phyloP scores from a whole-genome alignment of 2,888 invertebrate species.

The Hyposoter didymator region DNA sequence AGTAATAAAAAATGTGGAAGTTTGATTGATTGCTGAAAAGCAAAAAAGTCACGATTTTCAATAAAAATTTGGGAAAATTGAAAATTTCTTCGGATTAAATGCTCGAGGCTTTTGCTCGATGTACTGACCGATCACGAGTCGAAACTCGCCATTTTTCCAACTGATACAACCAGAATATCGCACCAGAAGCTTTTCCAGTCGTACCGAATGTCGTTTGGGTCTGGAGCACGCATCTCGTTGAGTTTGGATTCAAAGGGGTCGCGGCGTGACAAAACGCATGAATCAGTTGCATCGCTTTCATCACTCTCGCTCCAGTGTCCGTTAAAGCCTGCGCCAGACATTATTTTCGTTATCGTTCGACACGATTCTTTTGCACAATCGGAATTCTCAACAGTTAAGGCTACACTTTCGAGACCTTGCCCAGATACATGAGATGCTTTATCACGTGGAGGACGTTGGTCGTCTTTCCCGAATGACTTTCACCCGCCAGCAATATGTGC shows the following conservation, averaged over 20 bases:
- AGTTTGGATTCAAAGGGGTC: constrained; percentile 93
- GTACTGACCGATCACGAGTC: constrained; percentile 89
- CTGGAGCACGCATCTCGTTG: constrained; percentile 93
- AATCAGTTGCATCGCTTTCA: constrained; percentile 89
- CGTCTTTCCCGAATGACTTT: constrained; percentile 96
- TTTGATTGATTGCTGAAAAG: constrained; percentile 92
- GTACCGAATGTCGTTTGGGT: constrained; percentile 93
- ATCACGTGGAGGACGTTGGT: constrained; percentile 92
- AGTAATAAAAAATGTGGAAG: constrained; percentile 95
- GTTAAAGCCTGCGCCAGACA: constrained; percentile 77
- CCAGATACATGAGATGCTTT: constrained; percentile 92
- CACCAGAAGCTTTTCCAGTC: constrained; percentile 96
- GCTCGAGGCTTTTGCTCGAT: not conserved
- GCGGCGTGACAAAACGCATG: constrained; percentile 93
- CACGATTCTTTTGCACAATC: not conserved
- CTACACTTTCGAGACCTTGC: constrained; percentile 86
- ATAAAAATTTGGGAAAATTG: not conserved
- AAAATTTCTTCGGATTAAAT: not conserved
- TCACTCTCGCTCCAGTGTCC: constrained; percentile 87
- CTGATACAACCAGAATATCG: constrained; percentile 93
- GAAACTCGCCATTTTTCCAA: constrained; percentile 96
- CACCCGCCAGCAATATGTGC: constrained; percentile 94
- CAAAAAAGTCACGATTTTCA: not conserved
- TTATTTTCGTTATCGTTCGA: not conserved
- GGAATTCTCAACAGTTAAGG: not conserved